phyloP scores from a whole-genome alignment of 2,888 invertebrate genomes.

The Belgica antarctica region DNA sequence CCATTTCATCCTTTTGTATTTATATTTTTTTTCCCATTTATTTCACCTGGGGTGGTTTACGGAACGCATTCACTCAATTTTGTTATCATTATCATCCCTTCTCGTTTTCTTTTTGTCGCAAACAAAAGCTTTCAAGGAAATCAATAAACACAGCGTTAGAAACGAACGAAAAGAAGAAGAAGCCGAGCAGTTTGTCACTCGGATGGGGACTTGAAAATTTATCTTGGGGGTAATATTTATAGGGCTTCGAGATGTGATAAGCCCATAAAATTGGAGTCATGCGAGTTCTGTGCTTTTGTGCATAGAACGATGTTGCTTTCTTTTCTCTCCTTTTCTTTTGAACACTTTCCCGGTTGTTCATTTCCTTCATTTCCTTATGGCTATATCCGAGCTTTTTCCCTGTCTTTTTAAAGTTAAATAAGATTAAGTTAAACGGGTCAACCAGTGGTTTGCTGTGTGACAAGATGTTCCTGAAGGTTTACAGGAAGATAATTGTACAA shows the following conservation, averaged over 20 bases:
- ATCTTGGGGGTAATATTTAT: not conserved
- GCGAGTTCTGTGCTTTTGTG: not conserved
- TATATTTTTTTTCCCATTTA: no score
- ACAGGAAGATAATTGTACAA: no score
- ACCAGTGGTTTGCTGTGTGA: no score
- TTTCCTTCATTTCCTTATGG: no score
- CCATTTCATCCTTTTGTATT: not conserved
- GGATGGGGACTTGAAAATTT: not conserved
- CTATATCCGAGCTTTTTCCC: no score
- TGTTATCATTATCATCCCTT: not conserved
- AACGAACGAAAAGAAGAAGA: not conserved
- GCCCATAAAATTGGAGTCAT: not conserved
- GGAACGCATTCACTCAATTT: conserved; percentile 7
- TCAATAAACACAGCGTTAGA: no score
- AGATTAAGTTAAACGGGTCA: no score
- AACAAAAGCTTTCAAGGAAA: not conserved
- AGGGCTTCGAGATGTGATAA: conserved; percentile 5
- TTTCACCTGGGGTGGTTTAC: not conserved
- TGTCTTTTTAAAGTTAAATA: no score
- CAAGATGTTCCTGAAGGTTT: no score
- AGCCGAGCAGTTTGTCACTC: not conserved
- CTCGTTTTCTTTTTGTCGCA: no score
- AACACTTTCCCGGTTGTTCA: not conserved
- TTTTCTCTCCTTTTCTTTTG: no score
- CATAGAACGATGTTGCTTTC: no score